Base-by-base conservation (phyloP, 2,888 invertebrate species). In the Pollenia angustigena region DNA sequence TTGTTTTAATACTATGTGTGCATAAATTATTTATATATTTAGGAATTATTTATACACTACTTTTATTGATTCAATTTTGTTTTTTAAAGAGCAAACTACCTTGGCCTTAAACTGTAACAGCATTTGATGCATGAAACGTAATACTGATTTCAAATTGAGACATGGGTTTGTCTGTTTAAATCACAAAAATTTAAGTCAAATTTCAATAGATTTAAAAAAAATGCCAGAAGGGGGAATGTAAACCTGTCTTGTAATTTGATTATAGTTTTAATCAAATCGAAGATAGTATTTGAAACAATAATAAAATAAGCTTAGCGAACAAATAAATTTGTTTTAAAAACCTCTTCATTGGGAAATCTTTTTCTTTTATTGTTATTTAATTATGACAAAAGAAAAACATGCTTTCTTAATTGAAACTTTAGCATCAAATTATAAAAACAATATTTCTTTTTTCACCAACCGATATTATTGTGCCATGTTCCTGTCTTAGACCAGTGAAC, bases 81-180 rank as follows among this genome's bases (percentile, higher is more conserved):
- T n/a, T n/a, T 85, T 14, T 71, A 87, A 88, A 88, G 86, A 88
- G 88, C 88, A 69, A 88, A 62, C 78, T 85, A 62, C 88, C 88
- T 88, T 88, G 88, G 86, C 88, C 88, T 86, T 88, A 88, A 88
- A 88, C 88, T 86, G 88, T 87, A 83, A 72, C 85, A 86, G 60
- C 74, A 80, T 78, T 68, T 75, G 40, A 80, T 18, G 32, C 56
- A 60, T 62, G 18, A 75, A 60, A 80, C 56, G 32, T 60, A 66
- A 74, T 60, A 74, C 58, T n/a, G 18, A 16, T 18, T 10, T 18
- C 16, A 42, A 69, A 60, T 83, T 54, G 6, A 44, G 40, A 71
- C 12, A 42, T 48, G 12, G 16, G n/a, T 16, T 23, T n/a, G 48
- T 48, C 0, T 62, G 9, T 74, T 46, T 16, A 52, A 64, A 58